Base-by-base conservation (phyloP, 2,888 invertebrate species). In the Brachypterus glaber region DNA sequence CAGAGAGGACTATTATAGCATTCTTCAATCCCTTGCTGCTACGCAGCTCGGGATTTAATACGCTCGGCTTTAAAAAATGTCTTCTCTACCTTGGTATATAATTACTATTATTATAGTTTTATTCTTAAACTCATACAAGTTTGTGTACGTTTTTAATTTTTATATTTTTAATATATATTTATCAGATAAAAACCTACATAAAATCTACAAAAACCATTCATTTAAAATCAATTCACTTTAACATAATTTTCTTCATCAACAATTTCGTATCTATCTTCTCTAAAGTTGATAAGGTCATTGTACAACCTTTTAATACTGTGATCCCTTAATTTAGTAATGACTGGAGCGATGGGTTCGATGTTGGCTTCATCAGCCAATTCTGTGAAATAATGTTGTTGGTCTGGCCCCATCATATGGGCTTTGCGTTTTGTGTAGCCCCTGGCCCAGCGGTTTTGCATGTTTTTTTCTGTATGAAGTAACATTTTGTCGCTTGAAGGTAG, bases 401-500 rank as follows among this genome's bases (percentile, higher is more conserved):
- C 72, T 0, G 76, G 74, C 0, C 85, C 87, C 80, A 91, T 80
- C 75, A 82, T 78, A 60, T 91, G 90, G 14, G 86, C 82, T 57
- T 89, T 81, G 13, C 80, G 73, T 46, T 74, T 77, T 8, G 74
- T 73, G 53, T 79, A 74, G 0, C 88, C 88, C 14, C 73, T 65
- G 1, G 69, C 63, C 38, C 74, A 70, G 8, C 80, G 71, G 9
- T 67, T 66, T 29, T 63, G 51, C 48, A 74, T 67, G 24, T 80
- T 80, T 14, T 68, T 59, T 18, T 71, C 65, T 3, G 76, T 70
- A 24, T 71, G 70, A 41, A 59, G 63, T 42, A 76, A 52, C 87
- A 88, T 87, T 33, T 69, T 68, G 5, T 74, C 73, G 41, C 67
- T 71, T 0, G 72, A 55, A 0, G 87, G 87, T 18, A 87, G 60